These are phyloP conservation scores for Drosophila acutilabella DNA, from an alignment of 2,888 invertebrate species.

Conservation along the genomic window DNA sequence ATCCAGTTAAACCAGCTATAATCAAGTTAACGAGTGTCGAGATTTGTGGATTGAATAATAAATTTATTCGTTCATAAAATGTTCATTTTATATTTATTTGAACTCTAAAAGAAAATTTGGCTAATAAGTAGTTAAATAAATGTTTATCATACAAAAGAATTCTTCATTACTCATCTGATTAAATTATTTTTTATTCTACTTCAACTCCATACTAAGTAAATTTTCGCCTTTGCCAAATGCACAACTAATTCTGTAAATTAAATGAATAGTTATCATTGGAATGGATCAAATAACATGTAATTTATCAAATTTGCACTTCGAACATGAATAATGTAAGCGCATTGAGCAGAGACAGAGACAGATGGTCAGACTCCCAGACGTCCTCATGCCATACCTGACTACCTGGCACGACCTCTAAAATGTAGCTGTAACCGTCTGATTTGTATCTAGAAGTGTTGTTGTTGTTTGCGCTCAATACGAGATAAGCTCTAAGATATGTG, in stretches of 20 bases:
- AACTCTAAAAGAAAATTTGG: no score
- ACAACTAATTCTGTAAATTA: no score
- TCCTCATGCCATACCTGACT: slow-evolving; percentile 13
- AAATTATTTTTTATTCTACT: no score
- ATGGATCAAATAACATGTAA: neutral
- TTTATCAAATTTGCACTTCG: slow-evolving; percentile 2
- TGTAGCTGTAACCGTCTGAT: slow-evolving; percentile 54
- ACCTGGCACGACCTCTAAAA: slow-evolving; percentile 31
- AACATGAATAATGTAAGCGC: slow-evolving; percentile 44
- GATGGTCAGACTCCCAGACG: slow-evolving; percentile 9
- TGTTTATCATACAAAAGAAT: no score
- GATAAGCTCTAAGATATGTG: slow-evolving; percentile 2
- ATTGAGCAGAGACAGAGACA: slow-evolving; percentile 37
- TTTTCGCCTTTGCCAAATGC: no score
- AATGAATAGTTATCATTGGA: neutral
- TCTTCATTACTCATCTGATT: no score
- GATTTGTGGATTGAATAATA: neutral
- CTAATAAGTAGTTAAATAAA: no score
- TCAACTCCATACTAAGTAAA: no score
- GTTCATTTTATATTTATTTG: no score
- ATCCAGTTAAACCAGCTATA: slow-evolving; percentile 16
- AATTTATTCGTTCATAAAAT: no score
- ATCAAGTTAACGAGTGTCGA: neutral
- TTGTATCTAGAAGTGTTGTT: slow-evolving; percentile 47
- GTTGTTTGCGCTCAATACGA: slow-evolving; percentile 25